A percentile compares a stretch with the other conserved stretches of the same genome.
phyloP scores from a whole-genome alignment of 2,113 vertebrate genomes.

The Serinus canaria region DNA sequence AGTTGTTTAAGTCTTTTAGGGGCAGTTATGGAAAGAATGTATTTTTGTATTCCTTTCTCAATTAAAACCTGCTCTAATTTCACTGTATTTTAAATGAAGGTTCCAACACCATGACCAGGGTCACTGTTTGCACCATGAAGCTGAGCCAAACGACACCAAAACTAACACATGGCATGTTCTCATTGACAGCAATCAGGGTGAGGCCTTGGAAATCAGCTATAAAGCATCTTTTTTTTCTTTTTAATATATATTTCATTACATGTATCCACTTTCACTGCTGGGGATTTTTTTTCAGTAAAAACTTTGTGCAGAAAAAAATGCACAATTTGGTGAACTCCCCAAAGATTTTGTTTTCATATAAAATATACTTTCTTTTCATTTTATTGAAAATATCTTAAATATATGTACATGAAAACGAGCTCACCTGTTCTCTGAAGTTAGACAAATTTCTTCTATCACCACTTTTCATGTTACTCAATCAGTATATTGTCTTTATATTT shows the following conservation, averaged over 20 bases:
- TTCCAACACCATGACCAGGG: neutral
- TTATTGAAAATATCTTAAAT: neutral
- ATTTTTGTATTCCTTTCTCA: neutral
- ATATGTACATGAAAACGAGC: neutral
- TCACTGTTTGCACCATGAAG: neutral
- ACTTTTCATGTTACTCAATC: neutral
- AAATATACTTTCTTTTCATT: neutral
- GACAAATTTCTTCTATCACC: neutral
- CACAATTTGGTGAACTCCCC: neutral
- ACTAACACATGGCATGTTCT: neutral
- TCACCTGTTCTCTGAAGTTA: neutral
- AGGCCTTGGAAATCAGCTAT: neutral
- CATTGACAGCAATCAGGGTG: neutral
- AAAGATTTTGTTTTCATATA: neutral
- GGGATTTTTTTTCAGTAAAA: neutral
- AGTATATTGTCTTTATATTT: neutral
- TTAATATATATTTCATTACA: neutral
- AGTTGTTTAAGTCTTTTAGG: neutral
- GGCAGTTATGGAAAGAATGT: neutral
- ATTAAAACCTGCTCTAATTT: neutral
- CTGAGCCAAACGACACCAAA: neutral
- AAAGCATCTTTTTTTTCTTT: neutral
- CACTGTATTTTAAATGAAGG: neutral
- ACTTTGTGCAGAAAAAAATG: neutral
- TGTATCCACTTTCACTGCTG: fast-evolving